phyloP scores from a whole-genome alignment of 2,888 invertebrate species.

The Scaptomyza flava region DNA sequence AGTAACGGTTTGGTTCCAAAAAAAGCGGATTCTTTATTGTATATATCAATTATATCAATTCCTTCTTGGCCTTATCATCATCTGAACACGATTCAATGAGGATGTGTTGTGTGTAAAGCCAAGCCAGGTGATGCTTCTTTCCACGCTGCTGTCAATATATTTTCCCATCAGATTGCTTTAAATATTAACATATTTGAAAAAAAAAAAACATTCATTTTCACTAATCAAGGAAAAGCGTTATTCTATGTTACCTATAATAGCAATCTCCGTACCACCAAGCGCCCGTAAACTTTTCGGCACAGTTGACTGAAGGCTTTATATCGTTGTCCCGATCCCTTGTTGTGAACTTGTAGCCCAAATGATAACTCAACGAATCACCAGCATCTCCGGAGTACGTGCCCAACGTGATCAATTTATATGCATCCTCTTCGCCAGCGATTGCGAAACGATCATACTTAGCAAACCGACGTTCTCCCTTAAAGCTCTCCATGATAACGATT shows the following conservation, averaged over 20 bases:
- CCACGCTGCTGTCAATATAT: conserved; percentile 85
- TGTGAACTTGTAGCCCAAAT: conserved; percentile 89
- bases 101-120: conserved; percentile 86
- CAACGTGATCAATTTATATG: conserved; percentile 85
- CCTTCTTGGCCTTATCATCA: conserved; percentile 87
- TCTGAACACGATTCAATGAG: conserved; percentile 87
- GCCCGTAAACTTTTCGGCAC: too few relatives aligned
- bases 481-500: conserved; percentile 87
- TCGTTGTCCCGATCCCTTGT: conserved; percentile 89
- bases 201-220: too few relatives aligned
- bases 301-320: too few relatives aligned
- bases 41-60: background rate
- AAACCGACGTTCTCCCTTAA: conserved; percentile 85
- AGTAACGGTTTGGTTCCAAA: too few relatives aligned
- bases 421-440: conserved; percentile 87
- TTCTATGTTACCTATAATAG: too few relatives aligned
- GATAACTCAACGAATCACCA: conserved; percentile 88
- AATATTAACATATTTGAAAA: too few relatives aligned
- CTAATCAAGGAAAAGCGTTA: too few relatives aligned
- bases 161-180: conserved; percentile 85
- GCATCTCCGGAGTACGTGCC: too few relatives aligned
- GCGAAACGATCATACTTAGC: conserved; percentile 88
- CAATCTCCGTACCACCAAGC: too few relatives aligned
- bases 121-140: conserved; percentile 89
- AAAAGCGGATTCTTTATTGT: too few relatives aligned